Evolutionary conservation across 2,797 vertebrate species (phyloP), one percentile per base, ranked within the genome.

Genomic region (Lepus oiostolus): DNA sequence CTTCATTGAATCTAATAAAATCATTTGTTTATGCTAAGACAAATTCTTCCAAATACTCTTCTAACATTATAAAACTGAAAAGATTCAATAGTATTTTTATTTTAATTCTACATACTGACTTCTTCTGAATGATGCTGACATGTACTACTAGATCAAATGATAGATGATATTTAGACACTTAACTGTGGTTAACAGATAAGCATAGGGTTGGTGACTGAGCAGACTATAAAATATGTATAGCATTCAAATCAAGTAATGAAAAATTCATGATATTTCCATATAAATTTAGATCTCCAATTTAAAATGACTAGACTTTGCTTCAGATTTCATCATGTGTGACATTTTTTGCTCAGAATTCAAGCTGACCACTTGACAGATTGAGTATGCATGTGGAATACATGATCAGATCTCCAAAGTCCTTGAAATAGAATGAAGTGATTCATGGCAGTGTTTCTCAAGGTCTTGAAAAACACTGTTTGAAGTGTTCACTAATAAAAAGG

Each of bases 311-410:
- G 17, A 60, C 7, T 87, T 91, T 26, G 32, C 6, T 28, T 11
- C 19, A 85, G 32, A n/a, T 8, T 19, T 70, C 7, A 0, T 12
- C 8, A 76, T 71, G 62, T 6, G 30, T 83, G 7, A 4, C 28
- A n/a, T 35, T 65, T 35, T 1, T 68, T 86, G 2, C 12, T 91
- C 17, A 70, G 62, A 95, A 72, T 76, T 92, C 42, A 91, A 88
- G 74, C 38, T 89, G 60, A 70, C 35, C 32, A 35, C 26, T 38
- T 47, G 54, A 7, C 12, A 75, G 16, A 8, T 63, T 77, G 35
- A 47, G 26, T 7, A 52, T 17, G 26, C 28, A 35, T 4, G 5
- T 28, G 14, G 60, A 68, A 63, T 70, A 35, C 3, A 28, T 24
- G 9, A 88, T 60, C 60, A 60, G 16, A 62, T 24, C 9, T 3